Conservation (phyloP, 2,888 invertebrate genomes). For the Macrosoma leucophasiata region DNA sequence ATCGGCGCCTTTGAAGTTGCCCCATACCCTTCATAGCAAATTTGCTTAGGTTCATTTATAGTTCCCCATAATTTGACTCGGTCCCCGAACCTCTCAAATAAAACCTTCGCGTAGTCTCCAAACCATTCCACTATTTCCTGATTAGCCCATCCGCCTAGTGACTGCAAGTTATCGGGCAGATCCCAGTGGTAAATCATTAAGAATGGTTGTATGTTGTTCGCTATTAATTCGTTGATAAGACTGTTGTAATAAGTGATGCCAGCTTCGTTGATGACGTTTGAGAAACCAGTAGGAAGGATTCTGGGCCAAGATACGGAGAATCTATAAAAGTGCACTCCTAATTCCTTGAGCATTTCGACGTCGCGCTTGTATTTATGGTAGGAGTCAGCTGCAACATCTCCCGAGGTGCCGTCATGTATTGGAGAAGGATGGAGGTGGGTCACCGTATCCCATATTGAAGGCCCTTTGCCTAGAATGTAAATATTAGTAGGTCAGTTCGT, state of each 20-base stretch:
- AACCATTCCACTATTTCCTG: conserved; percentile 62
- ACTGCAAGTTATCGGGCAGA: conserved; percentile 68
- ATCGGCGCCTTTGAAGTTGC: conserved; percentile 44
- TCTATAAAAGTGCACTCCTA: conserved; percentile 69
- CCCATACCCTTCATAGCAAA: conserved; percentile 63
- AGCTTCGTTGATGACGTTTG: conserved; percentile 70
- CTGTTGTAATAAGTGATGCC: conserved; percentile 81
- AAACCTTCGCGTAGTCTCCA: conserved; percentile 59
- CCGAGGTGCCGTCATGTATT: conserved; percentile 45
- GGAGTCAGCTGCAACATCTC: conserved; percentile 76
- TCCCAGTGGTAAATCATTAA: conserved; percentile 77
- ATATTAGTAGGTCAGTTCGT: too few species aligned
- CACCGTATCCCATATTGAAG: conserved; percentile 73
- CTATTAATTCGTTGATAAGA: conserved; percentile 72
- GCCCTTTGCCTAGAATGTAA: conserved; percentile 75
- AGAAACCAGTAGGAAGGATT: conserved; percentile 75
- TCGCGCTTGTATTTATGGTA: conserved; percentile 77
- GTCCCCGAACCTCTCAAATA: conserved; percentile 64
- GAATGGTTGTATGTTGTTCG: conserved; percentile 66
- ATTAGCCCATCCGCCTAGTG: conserved; percentile 74
- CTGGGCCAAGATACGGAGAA: conserved; percentile 80
- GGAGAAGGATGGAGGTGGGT: conserved; percentile 38
- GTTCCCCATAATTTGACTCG: conserved; percentile 76
- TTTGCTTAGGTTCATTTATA: conserved; percentile 74
- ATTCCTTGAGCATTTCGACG: conserved; percentile 53